These are phyloP conservation scores for Ceyx margarethae DNA, from an alignment of 2,113 vertebrate genomes.

Conservation along the genomic window DNA sequence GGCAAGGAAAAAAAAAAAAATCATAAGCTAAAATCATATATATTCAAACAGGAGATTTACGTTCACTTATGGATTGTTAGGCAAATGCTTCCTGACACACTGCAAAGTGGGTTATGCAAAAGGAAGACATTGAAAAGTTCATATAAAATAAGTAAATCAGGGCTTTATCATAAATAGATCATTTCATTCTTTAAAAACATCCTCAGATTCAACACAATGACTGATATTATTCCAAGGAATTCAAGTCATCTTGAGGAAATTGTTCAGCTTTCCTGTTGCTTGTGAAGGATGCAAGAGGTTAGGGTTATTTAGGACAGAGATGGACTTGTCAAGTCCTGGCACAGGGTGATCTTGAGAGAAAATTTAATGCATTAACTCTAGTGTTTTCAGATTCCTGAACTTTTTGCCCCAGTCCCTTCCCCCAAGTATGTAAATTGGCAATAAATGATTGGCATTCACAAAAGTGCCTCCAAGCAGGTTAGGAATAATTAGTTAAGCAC, in stretches of 20 bases:
- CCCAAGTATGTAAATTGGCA: constrained; percentile 59
- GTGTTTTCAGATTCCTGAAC: constrained; percentile 29
- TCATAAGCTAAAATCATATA: not conserved
- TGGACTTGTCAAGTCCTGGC: constrained; percentile 26
- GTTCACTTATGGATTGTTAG: not conserved
- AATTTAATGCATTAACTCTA: constrained; percentile 31
- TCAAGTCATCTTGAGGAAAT: constrained; percentile 37
- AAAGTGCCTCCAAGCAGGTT: constrained; percentile 70
- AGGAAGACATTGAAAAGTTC: constrained; percentile 20
- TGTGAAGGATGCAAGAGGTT: constrained; percentile 38
- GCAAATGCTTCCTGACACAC: constrained; percentile 14
- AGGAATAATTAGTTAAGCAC: constrained; percentile 72
- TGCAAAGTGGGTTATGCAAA: constrained; percentile 5
- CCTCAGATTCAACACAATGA: not conserved
- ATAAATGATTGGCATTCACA: constrained; percentile 72
- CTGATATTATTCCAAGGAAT: constrained; percentile 14
- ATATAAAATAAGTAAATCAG: not conserved
- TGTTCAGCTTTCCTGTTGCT: constrained; percentile 40
- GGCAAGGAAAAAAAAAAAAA: not conserved
- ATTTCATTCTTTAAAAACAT: constrained; percentile 11
- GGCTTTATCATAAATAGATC: not conserved
- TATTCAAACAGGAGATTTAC: constrained; percentile 1
- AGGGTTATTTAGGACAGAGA: constrained; percentile 62
- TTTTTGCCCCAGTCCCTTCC: not conserved
- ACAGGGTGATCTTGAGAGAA: constrained; percentile 48